These are phyloP conservation scores for Crypturellus tataupa DNA, from an alignment of 2,797 vertebrate genomes.

Conservation along the genomic window DNA sequence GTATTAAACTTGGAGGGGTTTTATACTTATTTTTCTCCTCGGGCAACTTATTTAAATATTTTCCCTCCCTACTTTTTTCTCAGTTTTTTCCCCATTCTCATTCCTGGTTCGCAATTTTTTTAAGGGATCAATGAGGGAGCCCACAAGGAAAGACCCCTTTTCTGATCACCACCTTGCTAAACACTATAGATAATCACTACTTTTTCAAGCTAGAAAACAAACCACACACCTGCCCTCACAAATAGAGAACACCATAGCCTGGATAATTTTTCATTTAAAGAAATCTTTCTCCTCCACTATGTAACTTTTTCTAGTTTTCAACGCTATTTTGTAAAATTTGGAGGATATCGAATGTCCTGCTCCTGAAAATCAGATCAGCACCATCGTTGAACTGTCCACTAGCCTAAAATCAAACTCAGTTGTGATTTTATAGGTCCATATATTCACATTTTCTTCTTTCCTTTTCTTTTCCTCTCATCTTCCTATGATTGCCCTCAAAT, in stretches of 20 bases:
- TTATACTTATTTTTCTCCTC: background rate
- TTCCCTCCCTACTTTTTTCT: background rate
- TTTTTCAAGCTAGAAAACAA: background rate
- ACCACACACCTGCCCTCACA: rapidly evolving
- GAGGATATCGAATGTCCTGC: background rate
- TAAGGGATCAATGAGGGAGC: background rate
- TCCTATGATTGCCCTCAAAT: background rate
- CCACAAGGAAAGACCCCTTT: background rate
- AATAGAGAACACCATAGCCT: background rate
- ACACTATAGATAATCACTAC: background rate
- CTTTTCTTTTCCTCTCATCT: background rate
- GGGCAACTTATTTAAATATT: background rate
- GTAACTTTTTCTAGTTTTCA: background rate
- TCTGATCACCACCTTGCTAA: background rate
- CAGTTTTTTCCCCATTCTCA: background rate
- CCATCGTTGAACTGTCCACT: background rate
- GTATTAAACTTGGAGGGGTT: background rate
- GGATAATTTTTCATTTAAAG: background rate
- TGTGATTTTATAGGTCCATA: background rate
- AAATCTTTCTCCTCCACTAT: background rate
- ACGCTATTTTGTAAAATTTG: background rate
- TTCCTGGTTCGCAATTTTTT: background rate
- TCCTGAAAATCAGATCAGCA: background rate
- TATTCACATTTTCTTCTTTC: background rate
- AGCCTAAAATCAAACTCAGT: background rate